Evolutionary conservation across 64 coral and sea anemone species (phyloP), one percentile per base, ranked within the genome.

Genomic region (Pocillopora damicornis): DNA sequence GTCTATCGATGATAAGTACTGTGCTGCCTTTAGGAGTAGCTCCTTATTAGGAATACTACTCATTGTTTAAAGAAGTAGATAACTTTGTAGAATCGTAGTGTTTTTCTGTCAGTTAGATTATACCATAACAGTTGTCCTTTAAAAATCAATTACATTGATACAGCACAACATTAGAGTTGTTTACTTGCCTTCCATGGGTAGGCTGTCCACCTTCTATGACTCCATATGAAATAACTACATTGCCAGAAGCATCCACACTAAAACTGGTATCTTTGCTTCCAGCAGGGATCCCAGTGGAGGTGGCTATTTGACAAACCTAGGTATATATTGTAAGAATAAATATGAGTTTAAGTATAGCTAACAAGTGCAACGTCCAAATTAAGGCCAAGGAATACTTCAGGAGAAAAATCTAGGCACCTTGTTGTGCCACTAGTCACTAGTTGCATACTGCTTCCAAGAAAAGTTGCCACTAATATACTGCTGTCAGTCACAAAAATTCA

Each of bases 141-240:
- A 8, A 71, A n/a, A 71, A 25, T 63, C 13, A 63, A 71, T 11
- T 25, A 6, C 67, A 71, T 0, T 23, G 25, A 7, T 26, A 11
- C n/a, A 71, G 25, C 5, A 6, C 15, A 10, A 56, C 5, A 22
- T 2, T 57, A 2, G 15, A 77, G 56, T 77, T 22, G 12, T 25
- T 22, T 8, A 73, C 26, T 12, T 75, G 60, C 77, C 77, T 79
- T 14, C 1, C 30, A 13, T 26, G 1, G 1, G 6, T 16, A 67
- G 63, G 10, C 11, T 4, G 13, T 25, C 22, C 12, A 60, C 23
- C 11, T 30, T 25, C 13, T 4, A 51, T 59, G 0, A 1, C 77
- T 79, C 77, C 77, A 60, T 79, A 79, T 30, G 56, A 13, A 9
- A 79, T 61, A 60, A 79, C 77, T 60, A 79, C 56, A 79, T 34